Percentiles rank a stretch among this genome's conserved stretches.
phyloP scores from a whole-genome alignment of 2,888 invertebrate genomes.

The Nemotelus nigrinus region DNA sequence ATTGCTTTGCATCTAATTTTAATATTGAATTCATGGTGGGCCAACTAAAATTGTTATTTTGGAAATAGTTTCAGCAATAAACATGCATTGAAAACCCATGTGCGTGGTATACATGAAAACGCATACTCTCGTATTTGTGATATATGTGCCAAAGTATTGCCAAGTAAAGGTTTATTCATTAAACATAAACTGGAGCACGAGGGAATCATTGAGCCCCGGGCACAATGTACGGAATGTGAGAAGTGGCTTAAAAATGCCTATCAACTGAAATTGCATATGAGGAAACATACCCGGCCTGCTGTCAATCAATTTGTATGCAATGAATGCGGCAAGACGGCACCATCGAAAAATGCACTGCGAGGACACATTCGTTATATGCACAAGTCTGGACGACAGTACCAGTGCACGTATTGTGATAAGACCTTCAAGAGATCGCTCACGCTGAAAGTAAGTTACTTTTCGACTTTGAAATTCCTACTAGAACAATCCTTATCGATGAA shows the following conservation, averaged over 20 bases:
- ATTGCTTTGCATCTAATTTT: too few relatives aligned
- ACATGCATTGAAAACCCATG: constrained; percentile 36
- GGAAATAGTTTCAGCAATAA: constrained; percentile 33
- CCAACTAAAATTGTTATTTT: constrained; percentile 21
- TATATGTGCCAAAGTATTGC: constrained; percentile 46
- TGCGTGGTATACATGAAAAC: constrained; percentile 34
- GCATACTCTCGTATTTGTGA: constrained; percentile 32
- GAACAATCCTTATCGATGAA: constrained; percentile 15
- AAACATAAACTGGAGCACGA: constrained; percentile 42
- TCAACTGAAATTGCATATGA: constrained; percentile 42
- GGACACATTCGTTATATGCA: constrained; percentile 51
- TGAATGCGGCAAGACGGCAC: constrained; percentile 48
- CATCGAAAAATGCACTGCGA: constrained; percentile 47
- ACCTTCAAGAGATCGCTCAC: constrained; percentile 46
- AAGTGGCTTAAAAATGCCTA: constrained; percentile 47
- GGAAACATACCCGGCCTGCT: constrained; percentile 30
- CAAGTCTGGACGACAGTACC: constrained; percentile 36
- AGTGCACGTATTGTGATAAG: constrained; percentile 50
- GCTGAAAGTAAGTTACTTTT: constrained; percentile 37
- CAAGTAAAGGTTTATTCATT: constrained; percentile 42
- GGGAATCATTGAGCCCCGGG: constrained; percentile 34
- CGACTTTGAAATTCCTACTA: background rate
- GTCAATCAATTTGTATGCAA: constrained; percentile 45
- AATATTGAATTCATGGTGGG: background rate
- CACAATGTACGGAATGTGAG: constrained; percentile 48